A percentile compares a stretch with the other conserved stretches of the same genome.
Conservation (phyloP, 2,113 vertebrate species). For the Carettochelys insculpta region DNA sequence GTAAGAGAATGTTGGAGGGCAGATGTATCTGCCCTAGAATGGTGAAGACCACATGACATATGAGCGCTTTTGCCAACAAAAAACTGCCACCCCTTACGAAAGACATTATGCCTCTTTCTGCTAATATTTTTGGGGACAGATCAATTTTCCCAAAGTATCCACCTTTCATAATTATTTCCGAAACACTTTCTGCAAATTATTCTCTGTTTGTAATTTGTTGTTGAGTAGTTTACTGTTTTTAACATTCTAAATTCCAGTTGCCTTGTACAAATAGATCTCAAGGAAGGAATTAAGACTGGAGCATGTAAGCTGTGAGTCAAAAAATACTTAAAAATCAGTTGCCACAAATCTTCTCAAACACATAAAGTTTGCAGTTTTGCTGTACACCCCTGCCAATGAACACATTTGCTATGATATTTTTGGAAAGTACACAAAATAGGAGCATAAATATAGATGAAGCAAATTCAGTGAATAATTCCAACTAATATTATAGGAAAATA, state of each 20-base stretch:
- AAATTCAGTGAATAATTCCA: neutral
- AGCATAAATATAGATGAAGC: neutral
- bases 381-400: neutral
- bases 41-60: neutral
- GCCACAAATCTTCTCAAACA: constrained; percentile 20
- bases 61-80: no score
- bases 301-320: neutral
- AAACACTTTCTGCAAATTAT: neutral
- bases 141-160: neutral
- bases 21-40: neutral
- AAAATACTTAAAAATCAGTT: neutral
- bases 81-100: no score
- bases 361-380: neutral
- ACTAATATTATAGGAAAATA: neutral
- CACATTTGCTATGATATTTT: constrained; percentile 13
- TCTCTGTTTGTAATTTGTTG: neutral
- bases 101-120: constrained; percentile 23
- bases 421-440: neutral
- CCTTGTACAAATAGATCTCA: neutral
- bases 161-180: neutral
- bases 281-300: constrained; percentile 21
- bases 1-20: neutral
- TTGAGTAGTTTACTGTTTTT: neutral
- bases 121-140: constrained; percentile 6
- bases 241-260: constrained; percentile 2